A percentile compares a stretch with the other conserved stretches of the same genome.
These are phyloP conservation scores for Rhagonycha lutea DNA, from an alignment of 2,888 invertebrate species.

Conservation along the genomic window DNA sequence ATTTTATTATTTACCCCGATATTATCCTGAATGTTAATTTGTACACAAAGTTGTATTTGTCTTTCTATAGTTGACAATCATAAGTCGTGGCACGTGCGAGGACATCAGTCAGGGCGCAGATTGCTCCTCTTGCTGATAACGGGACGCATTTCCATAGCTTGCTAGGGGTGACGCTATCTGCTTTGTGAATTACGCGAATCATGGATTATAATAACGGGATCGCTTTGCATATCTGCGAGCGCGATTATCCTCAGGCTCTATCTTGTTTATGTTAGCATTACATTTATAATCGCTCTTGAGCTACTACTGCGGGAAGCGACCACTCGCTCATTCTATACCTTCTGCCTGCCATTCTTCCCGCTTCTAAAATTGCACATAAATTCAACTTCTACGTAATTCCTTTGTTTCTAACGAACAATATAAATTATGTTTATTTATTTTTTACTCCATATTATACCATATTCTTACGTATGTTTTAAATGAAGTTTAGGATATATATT, in stretches of 20 bases:
- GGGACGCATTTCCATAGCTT: slow-evolving; percentile 32
- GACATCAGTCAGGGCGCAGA: slow-evolving; percentile 34
- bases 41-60: slow-evolving; percentile 21
- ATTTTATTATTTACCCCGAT: slow-evolving; percentile 29
- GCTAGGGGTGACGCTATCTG: slow-evolving; percentile 38
- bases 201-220: slow-evolving; percentile 56
- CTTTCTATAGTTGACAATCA: slow-evolving; percentile 43
- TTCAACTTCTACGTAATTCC: slow-evolving; percentile 39
- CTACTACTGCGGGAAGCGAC: slow-evolving; percentile 38
- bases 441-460: background rate
- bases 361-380: slow-evolving; percentile 45
- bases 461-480: background rate
- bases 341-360: slow-evolving; percentile 34
- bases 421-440: slow-evolving; percentile 33
- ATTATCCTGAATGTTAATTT: slow-evolving; percentile 32
- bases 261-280: slow-evolving; percentile 51
- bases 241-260: slow-evolving; percentile 51
- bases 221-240: slow-evolving; percentile 54
- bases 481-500: background rate
- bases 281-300: slow-evolving; percentile 43
- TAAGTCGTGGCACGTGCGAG: slow-evolving; percentile 48
- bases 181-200: slow-evolving; percentile 53
- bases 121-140: slow-evolving; percentile 34
- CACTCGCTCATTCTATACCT: slow-evolving; percentile 24
- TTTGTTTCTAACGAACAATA: slow-evolving; percentile 34